A percentile compares a stretch with the other conserved stretches of the same genome.
Conservation (phyloP, 2,113 vertebrate species). For the Geococcyx californianus region DNA sequence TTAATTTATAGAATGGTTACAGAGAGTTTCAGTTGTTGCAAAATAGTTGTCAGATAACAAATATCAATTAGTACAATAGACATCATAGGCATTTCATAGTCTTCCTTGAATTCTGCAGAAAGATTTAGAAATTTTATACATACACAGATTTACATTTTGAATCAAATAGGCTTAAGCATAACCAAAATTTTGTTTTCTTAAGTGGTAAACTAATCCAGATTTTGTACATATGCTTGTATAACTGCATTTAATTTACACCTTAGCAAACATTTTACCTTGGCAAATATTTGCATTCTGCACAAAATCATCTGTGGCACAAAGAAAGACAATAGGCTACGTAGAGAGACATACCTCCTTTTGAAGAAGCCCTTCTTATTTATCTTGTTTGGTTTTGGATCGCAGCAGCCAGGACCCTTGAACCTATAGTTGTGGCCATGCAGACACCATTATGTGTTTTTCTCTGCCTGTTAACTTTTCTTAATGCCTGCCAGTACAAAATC, state of each 20-base stretch:
- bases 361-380: not conserved
- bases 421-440: not conserved
- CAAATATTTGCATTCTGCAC: not conserved
- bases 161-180: not conserved
- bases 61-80: not conserved
- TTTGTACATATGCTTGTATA: not conserved
- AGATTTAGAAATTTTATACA: not conserved
- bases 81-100: not conserved
- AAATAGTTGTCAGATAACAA: not conserved
- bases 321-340: not conserved
- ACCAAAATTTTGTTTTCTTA: not conserved
- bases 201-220: not conserved
- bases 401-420: not conserved
- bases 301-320: not conserved
- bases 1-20: not conserved
- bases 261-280: not conserved
- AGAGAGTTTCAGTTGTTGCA: not conserved
- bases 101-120: not conserved
- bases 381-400: not conserved
- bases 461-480: not conserved
- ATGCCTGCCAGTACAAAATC: not conserved
- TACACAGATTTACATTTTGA: not conserved
- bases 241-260: not conserved
- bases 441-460: not conserved
- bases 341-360: constrained; percentile 28